A percentile compares a stretch with the other conserved stretches of the same genome.
Conservation (phyloP, 2,888 invertebrate genomes). For the Drosophila nr. perissopoda region DNA sequence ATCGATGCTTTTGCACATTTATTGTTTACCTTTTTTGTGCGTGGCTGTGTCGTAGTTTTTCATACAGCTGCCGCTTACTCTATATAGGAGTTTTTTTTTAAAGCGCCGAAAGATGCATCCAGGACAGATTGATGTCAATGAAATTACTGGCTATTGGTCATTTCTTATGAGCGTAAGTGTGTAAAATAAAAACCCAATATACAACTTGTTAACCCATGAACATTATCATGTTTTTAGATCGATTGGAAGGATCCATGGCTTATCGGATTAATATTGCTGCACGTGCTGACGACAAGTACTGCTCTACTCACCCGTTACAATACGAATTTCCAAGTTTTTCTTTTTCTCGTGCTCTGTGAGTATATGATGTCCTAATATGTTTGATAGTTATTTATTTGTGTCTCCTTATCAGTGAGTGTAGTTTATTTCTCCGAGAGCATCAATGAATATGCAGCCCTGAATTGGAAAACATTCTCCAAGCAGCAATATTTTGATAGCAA, state of each 20-base stretch:
- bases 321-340: constrained; percentile 93
- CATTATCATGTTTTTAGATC: constrained; percentile 87
- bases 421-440: constrained; percentile 96
- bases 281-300: constrained; percentile 91
- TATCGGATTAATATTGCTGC: constrained; percentile 90
- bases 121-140: constrained; percentile 84
- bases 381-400: constrained; percentile 1
- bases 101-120: constrained; percentile 50
- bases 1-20: constrained; percentile 6
- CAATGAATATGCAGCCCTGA: constrained; percentile 94
- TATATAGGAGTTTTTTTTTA: too few species aligned
- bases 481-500: constrained; percentile 98
- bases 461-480: constrained; percentile 94
- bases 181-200: neutral
- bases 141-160: constrained; percentile 91
- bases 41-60: constrained; percentile 14
- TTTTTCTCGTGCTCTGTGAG: constrained; percentile 93
- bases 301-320: constrained; percentile 93
- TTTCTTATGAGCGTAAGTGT: constrained; percentile 91
- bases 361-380: constrained; percentile 64
- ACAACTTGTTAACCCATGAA: neutral
- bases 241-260: constrained; percentile 96
- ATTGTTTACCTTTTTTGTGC: constrained; percentile 39
- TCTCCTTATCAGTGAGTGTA: constrained; percentile 88
- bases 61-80: neutral